A percentile compares a stretch with the other conserved stretches of the same genome.
phyloP scores from a whole-genome alignment of 2,888 invertebrate species.

The Eutolmus rufibarbis region DNA sequence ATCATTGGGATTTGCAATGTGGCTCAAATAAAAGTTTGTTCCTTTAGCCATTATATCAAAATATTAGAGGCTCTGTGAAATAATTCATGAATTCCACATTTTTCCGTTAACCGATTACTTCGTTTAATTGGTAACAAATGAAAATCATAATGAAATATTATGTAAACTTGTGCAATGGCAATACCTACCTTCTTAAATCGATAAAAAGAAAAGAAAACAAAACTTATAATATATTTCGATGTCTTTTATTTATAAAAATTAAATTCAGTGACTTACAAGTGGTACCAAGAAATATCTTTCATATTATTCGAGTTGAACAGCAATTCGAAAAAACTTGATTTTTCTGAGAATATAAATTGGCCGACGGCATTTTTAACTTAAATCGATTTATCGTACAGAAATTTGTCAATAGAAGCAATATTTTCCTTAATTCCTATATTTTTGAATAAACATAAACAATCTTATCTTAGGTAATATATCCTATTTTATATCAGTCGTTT shows the following conservation, averaged over 20 bases:
- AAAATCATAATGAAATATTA: too few species aligned
- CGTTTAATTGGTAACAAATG: too few species aligned
- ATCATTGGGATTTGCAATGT: too few species aligned
- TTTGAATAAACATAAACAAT: background rate
- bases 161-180: too few species aligned
- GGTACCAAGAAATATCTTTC: background rate
- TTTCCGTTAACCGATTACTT: too few species aligned
- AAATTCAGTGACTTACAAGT: conserved; percentile 7
- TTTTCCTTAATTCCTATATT: conserved; percentile 22
- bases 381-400: background rate
- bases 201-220: background rate
- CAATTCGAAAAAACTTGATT: background rate
- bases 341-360: background rate
- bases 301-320: background rate
- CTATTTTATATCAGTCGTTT: conserved; percentile 31
- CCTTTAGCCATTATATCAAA: too few species aligned
- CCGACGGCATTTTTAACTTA: background rate
- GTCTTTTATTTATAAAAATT: conserved; percentile 26
- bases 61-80: too few species aligned
- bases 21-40: too few species aligned
- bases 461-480: conserved; percentile 1
- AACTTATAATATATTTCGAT: background rate
- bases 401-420: background rate
- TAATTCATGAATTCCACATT: too few species aligned
- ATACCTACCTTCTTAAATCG: background rate